These are phyloP conservation scores for Eudasyphora cyanicolor DNA, from an alignment of 2,888 invertebrate genomes.

Conservation along the genomic window DNA sequence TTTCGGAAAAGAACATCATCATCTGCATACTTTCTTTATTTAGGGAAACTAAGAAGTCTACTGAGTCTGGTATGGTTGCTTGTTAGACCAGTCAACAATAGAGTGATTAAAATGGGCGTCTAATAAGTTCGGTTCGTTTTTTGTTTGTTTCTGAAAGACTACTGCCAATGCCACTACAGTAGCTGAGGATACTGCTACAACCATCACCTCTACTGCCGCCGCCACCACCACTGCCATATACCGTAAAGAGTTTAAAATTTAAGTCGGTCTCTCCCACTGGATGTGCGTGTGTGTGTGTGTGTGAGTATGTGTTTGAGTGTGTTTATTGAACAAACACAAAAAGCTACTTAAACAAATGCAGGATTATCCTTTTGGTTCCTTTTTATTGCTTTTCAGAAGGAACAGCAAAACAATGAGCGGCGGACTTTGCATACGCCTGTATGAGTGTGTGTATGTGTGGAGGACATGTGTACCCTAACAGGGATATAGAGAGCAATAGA, in stretches of 20 bases:
- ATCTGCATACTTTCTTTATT: constrained; percentile 2
- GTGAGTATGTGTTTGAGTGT: constrained; percentile 35
- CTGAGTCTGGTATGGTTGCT: not conserved
- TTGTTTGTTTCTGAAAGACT: constrained; percentile 19
- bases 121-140: constrained; percentile 39
- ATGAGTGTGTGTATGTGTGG: not conserved
- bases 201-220: not conserved
- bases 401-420: constrained; percentile 16
- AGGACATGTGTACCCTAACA: constrained; percentile 57
- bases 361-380: constrained; percentile 66
- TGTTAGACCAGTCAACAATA: constrained; percentile 47
- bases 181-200: constrained; percentile 30
- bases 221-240: not conserved
- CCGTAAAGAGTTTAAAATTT: constrained; percentile 27
- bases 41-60: not conserved
- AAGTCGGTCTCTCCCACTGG: no score
- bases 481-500: not conserved
- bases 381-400: constrained; percentile 61
- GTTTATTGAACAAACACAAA: constrained; percentile 65
- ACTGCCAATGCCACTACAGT: constrained; percentile 21
- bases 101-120: constrained; percentile 57
- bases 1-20: not conserved
- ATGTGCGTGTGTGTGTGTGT: constrained; percentile 13
- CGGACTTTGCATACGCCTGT: constrained; percentile 32
- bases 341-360: constrained; percentile 68